Evolutionary conservation across 1,140 invertebrate species (phyloP).

Genomic region (Zeugodacus cucurbitae): DNA sequence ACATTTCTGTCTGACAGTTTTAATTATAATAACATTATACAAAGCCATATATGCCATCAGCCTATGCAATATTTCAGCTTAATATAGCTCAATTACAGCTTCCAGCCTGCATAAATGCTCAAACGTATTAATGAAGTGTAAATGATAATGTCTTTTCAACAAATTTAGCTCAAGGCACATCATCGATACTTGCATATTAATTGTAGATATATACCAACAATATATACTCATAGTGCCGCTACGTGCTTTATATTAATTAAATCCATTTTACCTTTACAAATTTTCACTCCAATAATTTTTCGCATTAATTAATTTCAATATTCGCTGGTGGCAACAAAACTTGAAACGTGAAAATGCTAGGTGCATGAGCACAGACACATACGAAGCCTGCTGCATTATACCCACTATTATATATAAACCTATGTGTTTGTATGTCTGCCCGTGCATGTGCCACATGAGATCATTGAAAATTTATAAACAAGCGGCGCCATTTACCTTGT

Average conservation of each 20-base stretch:
- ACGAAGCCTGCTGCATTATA: not conserved
- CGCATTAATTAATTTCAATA: slow-evolving; percentile 20
- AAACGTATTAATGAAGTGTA: slow-evolving; percentile 7
- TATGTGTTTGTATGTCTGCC: not conserved
- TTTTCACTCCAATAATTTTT: slow-evolving; percentile 34
- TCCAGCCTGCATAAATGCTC: not conserved
- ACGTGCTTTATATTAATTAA: slow-evolving; percentile 1
- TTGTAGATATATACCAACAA: not conserved
- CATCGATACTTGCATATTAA: not conserved
- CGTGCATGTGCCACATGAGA: not conserved
- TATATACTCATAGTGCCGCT: not conserved
- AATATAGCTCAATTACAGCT: not conserved
- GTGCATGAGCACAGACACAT: not conserved
- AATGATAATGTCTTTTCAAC: slow-evolving; percentile 11
- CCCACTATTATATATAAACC: not conserved
- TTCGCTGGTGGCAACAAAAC: slow-evolving; percentile 7
- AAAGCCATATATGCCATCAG: too few species aligned
- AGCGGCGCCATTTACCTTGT: not conserved
- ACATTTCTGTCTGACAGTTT: too few species aligned
- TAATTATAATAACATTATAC: too few species aligned
- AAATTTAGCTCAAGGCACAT: not conserved
- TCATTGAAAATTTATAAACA: slow-evolving; percentile 19
- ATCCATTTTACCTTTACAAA: not conserved
- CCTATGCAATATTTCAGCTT: too few species aligned
- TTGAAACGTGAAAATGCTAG: not conserved